A percentile compares a stretch with the other conserved stretches of the same genome.
These are phyloP conservation scores for Temnothorax unifasciatus DNA, from an alignment of 2,888 invertebrate genomes.

Conservation along the genomic window DNA sequence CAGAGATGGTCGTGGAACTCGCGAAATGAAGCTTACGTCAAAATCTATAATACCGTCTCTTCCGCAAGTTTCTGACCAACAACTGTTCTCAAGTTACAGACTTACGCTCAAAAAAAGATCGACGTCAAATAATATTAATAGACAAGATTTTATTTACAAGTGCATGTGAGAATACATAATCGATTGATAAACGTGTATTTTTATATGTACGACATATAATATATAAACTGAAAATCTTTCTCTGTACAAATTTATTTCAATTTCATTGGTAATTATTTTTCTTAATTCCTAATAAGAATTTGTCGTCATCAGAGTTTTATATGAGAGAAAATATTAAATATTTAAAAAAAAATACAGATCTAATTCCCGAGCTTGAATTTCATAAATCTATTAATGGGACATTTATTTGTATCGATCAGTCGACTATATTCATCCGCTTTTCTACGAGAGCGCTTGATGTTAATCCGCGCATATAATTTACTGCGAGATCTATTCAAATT, in stretches of 20 bases:
- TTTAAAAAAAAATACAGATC: neutral
- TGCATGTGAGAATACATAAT: neutral
- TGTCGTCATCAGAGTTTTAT: neutral
- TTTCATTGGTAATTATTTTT: neutral
- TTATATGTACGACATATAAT: neutral
- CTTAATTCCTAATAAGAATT: neutral
- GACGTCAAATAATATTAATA: neutral
- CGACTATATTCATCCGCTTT: neutral
- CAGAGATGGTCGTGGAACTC: neutral
- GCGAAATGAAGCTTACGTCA: neutral
- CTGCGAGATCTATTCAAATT: constrained; percentile 73
- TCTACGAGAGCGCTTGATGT: neutral
- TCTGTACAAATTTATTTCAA: neutral
- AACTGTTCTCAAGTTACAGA: neutral
- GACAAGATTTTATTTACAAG: constrained; percentile 53
- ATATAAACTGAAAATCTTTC: neutral
- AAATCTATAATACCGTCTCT: neutral
- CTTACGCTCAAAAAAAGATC: neutral
- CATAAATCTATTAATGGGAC: neutral
- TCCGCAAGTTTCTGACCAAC: neutral
- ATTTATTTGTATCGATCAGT: neutral
- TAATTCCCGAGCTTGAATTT: neutral
- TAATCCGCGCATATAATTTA: neutral
- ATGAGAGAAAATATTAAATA: neutral
- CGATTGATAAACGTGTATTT: neutral